Conservation (phyloP, 1,140 invertebrate species). For the Drosophila sproati region DNA sequence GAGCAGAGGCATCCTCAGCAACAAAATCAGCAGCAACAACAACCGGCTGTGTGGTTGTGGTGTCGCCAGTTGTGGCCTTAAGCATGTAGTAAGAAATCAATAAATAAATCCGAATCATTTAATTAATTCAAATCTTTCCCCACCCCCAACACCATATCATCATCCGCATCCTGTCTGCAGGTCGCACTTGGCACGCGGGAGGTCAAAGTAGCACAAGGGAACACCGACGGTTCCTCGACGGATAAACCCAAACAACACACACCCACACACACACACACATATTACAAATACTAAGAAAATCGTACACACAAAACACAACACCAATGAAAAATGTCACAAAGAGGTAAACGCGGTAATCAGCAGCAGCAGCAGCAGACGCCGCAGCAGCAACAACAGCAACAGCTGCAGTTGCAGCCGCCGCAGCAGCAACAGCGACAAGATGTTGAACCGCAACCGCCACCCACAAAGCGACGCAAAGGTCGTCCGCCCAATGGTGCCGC, state of each 20-base stretch:
- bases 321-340: conserved; percentile 85
- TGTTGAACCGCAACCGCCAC: conserved; percentile 82
- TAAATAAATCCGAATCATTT: background rate
- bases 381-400: conserved; percentile 69
- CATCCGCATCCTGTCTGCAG: conserved; percentile 35
- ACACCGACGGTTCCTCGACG: conserved; percentile 27
- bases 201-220: conserved; percentile 45
- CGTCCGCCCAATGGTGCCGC: conserved; percentile 77
- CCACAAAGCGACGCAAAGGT: conserved; percentile 82
- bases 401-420: conserved; percentile 64
- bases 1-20: conserved; percentile 48
- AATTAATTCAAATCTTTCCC: conserved; percentile 35
- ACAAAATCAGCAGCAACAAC: conserved; percentile 58
- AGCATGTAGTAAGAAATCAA: conserved; percentile 78
- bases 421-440: conserved; percentile 81
- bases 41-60: conserved; percentile 69
- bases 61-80: conserved; percentile 83
- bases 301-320: conserved; percentile 70
- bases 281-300: conserved; percentile 55
- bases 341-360: conserved; percentile 84
- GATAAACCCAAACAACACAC: conserved; percentile 34
- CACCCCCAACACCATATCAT: background rate
- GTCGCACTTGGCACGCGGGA: conserved; percentile 48
- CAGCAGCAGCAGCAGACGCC: conserved; percentile 75
- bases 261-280: conserved; percentile 42